Percentiles rank a stretch among this genome's conserved stretches.
These are phyloP conservation scores for Caracal caracal DNA, from an alignment of 2,113 vertebrate species.

Conservation along the genomic window DNA sequence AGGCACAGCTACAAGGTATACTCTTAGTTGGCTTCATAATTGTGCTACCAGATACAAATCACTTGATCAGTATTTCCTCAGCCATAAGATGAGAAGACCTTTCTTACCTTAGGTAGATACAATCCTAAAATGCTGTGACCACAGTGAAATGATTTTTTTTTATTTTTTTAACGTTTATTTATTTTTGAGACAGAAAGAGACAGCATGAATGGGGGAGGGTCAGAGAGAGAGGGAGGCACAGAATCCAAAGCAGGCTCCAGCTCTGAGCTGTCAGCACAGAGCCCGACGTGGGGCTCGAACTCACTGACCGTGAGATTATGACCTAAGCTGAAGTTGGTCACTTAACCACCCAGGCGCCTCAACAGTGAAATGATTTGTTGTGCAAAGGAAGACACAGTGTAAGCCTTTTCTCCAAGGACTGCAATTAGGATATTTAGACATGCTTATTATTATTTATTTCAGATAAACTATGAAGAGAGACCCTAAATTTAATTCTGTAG, in stretches of 20 bases:
- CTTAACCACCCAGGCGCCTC: too few species aligned
- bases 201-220: too few species aligned
- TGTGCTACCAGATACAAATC: background rate
- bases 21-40: background rate
- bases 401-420: background rate
- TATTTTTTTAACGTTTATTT: too few species aligned
- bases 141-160: background rate
- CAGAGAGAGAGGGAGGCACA: too few species aligned
- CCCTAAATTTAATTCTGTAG: background rate
- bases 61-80: background rate
- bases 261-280: too few species aligned
- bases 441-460: background rate
- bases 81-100: background rate
- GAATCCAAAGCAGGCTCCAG: too few species aligned
- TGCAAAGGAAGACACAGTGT: background rate
- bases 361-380: background rate
- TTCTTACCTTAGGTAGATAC: background rate
- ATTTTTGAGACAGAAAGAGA: too few species aligned
- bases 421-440: background rate
- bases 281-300: too few species aligned
- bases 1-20: background rate
- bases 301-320: too few species aligned
- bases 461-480: background rate
- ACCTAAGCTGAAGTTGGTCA: too few species aligned
- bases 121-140: background rate